Base-by-base conservation (phyloP, 30 jellyfish, hydroid and myxozoan species). In the Cassiopea xamachana region DNA sequence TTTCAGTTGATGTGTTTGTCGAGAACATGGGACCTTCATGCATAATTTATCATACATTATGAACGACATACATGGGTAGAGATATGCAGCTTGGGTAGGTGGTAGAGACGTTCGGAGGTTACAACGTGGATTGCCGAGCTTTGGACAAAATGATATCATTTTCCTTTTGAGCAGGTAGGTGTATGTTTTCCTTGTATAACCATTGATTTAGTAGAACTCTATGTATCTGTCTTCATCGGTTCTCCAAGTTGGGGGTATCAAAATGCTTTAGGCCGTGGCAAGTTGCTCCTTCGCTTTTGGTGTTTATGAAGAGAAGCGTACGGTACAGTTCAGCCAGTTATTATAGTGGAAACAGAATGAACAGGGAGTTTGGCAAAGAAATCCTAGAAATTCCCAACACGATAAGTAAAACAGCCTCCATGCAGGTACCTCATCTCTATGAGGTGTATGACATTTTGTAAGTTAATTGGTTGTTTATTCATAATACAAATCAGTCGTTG, bases 21-120 rank as follows among this genome's bases (percentile, higher is more conserved):
- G 72, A 16, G 47, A 27, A 8, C 18, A 9, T 27, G 75, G 1
- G 87, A 60, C 48, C 73, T 49, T 15, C 39, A 51, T 76, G 85
- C 87, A 78, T 78, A 78, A 78, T 78, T 78, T 78, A 78, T 9
- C 87, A 78, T 78, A 51, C 9, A 51, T 51, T 51, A 51, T 4
- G 4, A 51, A 9, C 64, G 64, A 9, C 64, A 51, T 51, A 4
- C 9, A 51, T 51, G 64, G 64, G 64, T 51, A 51, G 64, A 51
- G 64, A n/a, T n/a, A n/a, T n/a, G n/a, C n/a, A 9, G 64, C 64
- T 51, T 51, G 9, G 64, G 64, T 51, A n/a, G n/a, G n/a, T n/a
- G n/a, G n/a, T n/a, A n/a, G n/a, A n/a, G 64, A 9, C 64, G 9
- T 51, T 4, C 8, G 64, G 64, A 51, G 9, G 64, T 51, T 9